Evolutionary conservation across 2,797 vertebrate genomes (phyloP), one percentile per base, ranked within the genome.

Genomic region (Holocentrus rufus): DNA sequence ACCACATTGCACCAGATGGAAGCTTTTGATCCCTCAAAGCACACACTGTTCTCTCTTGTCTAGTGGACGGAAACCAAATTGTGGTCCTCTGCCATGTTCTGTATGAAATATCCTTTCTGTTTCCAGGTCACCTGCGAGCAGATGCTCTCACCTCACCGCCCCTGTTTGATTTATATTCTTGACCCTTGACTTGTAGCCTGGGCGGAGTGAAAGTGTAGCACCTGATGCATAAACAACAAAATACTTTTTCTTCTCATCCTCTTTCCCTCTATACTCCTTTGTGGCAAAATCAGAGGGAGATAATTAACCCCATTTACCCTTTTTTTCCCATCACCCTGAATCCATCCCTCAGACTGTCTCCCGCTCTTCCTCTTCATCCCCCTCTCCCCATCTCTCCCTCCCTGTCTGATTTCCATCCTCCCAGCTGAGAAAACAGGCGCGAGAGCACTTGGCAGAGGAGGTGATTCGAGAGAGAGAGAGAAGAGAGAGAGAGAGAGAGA

Each of bases 401-500:
- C 65, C 73, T 74, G 85, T 91, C 88, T 91, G 87, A 88, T 86
- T 90, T 91, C 85, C 79, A 88, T 89, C 80, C 85, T 87, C 85
- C 86, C 93, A 93, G 91, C 91, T 94, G 92, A 89, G 83, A 92
- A 92, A 93, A 93, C 90, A 91, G 82, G 82, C 60, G 61, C 66
- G 10, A 77, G 76, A 79, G 62, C 67, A 85, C 82, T 90, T 93
- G 92, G 92, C 91, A 91, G 78, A 81, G 47, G 64, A 87, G 89
- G 86, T 79, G 81, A 81, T 57, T 79, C 58, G 23, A 70, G 76
- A 83, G 68, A 67, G 54, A 49, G 61, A 68, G 52, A 81, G 55
- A 57, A 68, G 39, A 39, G 64, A 60, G 27, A 77, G 72, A 74
- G n/a, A 53, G 62, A 71, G 82, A 76, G 71, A 87, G 82, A 85